Evolutionary conservation across 2,113 vertebrate genomes (phyloP), one percentile per base, ranked within the genome.

Genomic region (Uropsilus gracilis): DNA sequence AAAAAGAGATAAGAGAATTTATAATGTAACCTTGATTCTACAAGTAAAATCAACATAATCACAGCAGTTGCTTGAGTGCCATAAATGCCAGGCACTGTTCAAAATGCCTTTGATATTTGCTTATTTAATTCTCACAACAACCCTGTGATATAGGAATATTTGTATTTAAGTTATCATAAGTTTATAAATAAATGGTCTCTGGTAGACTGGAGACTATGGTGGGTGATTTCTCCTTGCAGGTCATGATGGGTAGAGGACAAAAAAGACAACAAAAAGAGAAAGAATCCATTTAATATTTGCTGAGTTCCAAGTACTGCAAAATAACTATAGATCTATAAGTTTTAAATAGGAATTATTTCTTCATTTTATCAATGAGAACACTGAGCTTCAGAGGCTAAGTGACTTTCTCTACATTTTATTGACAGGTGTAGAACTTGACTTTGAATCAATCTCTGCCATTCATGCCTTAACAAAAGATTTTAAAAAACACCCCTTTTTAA

Each of bases 41-140:
- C 16, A 44, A 26, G 32, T 42, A 63, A 92, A 69, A 59, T 78
- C 42, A 83, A 26, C 48, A 42, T 17, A 82, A 77, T 91, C 17
- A 28, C 37, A 63, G 26, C 34, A 64, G 2, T 32, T 11, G 5
- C 42, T 34, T 0, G 6, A 57, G 9, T 50, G 18, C 77, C 78
- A 37, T 34, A 0, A 53, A 37, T 22, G 48, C 39, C 28, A 90
- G 64, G 28, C 24, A 59, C 26, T 42, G 20, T 32, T 55, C 24
- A 66, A 81, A 77, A 81, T 8, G 63, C 8, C 37, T 89, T 82
- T 89, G 24, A 22, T 11, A 16, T 64, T 57, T 69, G 8, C 24
- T 50, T 24, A 82, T 77, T 64, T 89, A 89, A 82, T 91, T 48
- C 63, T 91, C 48, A 73, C 20, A 78, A 26, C 14, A 76, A 68